phyloP scores from a whole-genome alignment of 2,888 invertebrate genomes.

The Notodromas monacha region DNA sequence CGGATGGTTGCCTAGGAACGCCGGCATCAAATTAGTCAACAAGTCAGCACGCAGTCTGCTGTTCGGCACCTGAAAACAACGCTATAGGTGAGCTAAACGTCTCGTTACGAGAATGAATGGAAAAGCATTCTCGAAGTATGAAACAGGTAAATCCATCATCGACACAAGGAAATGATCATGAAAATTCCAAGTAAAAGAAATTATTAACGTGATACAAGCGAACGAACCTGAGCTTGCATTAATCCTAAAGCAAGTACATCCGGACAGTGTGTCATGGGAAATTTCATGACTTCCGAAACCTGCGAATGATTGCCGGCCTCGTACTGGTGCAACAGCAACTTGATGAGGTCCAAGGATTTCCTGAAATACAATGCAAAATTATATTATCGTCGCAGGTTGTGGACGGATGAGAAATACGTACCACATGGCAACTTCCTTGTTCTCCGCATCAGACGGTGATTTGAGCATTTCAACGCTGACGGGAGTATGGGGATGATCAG shows the following conservation, averaged over 20 bases:
- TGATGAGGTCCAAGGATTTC: conserved; percentile 62
- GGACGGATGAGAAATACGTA: conserved; percentile 11
- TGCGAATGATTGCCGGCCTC: conserved; percentile 51
- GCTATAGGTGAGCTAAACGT: conserved; percentile 1
- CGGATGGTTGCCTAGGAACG: conserved; percentile 75
- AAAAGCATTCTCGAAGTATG: too few relatives aligned
- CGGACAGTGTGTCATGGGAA: conserved; percentile 68
- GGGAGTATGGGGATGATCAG: conserved; percentile 56
- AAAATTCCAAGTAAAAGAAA: conserved; percentile 1
- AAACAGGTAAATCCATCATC: too few relatives aligned
- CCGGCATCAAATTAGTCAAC: conserved; percentile 51
- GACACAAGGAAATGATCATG: too few relatives aligned
- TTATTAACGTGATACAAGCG: conserved; percentile 1
- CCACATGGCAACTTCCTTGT: conserved; percentile 74
- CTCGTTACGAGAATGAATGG: too few relatives aligned
- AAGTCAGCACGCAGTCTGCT: conserved; percentile 32
- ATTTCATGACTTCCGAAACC: conserved; percentile 60
- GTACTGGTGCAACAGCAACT: conserved; percentile 48
- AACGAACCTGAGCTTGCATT: conserved; percentile 24
- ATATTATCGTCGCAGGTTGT: too few relatives aligned
- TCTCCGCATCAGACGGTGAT: conserved; percentile 71
- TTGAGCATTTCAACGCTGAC: conserved; percentile 64
- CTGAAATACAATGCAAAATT: conserved; percentile 15
- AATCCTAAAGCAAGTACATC: conserved; percentile 66
- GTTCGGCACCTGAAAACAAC: too few relatives aligned